Evolutionary conservation across 2,797 vertebrate genomes (phyloP).

Genomic region (Anguilla marmorata): DNA sequence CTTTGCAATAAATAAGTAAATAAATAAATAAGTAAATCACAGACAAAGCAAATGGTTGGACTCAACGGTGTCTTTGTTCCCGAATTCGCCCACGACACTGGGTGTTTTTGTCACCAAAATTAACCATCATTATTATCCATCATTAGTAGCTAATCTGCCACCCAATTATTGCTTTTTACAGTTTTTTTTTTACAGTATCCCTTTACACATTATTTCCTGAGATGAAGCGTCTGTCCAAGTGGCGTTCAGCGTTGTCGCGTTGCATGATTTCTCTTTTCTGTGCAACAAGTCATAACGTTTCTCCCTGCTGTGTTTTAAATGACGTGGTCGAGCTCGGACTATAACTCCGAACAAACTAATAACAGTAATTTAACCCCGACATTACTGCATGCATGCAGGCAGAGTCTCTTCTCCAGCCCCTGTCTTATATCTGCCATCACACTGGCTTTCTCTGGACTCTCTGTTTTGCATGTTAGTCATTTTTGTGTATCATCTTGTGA

Average conservation of each 20-base stretch:
- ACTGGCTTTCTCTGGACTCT: conserved; percentile 44
- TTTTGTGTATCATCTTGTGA: conserved; percentile 33
- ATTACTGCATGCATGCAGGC: conserved; percentile 55
- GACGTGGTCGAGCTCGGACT: conserved; percentile 37
- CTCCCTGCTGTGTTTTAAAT: not conserved
- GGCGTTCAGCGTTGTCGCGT: not conserved
- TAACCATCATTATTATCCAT: conserved; percentile 24
- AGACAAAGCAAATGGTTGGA: conserved; percentile 34
- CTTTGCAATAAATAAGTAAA: not conserved
- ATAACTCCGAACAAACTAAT: conserved; percentile 64
- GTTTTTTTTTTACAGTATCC: conserved; percentile 20
- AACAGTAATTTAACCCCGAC: conserved; percentile 49
- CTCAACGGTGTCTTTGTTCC: conserved; percentile 31
- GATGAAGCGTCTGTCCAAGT: not conserved
- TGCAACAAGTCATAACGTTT: not conserved
- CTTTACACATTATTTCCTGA: conserved; percentile 24
- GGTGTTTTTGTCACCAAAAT: conserved; percentile 19
- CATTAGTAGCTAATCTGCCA: conserved; percentile 23
- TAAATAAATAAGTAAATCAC: not conserved
- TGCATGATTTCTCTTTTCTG: not conserved
- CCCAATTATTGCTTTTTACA: conserved; percentile 10
- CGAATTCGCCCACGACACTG: not conserved
- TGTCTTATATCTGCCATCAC: conserved; percentile 45
- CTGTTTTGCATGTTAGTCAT: conserved; percentile 52
- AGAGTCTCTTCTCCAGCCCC: conserved; percentile 1